These are phyloP conservation scores for Lasioglossum vierecki DNA, from an alignment of 2,888 invertebrate genomes.

Conservation along the genomic window DNA sequence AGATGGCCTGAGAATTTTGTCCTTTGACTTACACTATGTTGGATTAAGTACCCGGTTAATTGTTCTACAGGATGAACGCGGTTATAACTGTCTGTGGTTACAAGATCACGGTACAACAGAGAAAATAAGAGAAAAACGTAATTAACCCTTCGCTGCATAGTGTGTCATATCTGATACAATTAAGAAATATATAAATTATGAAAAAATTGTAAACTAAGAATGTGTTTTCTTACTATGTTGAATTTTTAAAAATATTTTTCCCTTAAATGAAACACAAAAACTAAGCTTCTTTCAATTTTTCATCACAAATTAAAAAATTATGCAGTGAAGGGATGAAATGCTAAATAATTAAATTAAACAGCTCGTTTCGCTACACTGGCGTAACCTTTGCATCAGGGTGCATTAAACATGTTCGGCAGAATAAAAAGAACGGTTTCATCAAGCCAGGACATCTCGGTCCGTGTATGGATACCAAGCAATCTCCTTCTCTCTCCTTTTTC, in stretches of 20 bases:
- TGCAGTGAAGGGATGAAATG: not conserved
- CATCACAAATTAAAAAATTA: too few relatives aligned
- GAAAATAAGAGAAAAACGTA: not conserved
- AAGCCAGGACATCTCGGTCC: conserved; percentile 5
- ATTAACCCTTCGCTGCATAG: not conserved
- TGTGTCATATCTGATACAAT: too few relatives aligned
- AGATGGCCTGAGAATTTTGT: not conserved
- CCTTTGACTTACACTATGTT: not conserved
- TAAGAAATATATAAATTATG: too few relatives aligned
- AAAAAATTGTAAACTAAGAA: too few relatives aligned
- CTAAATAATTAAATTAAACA: not conserved
- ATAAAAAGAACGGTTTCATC: conserved; percentile 23
- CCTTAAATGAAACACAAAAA: too few relatives aligned
- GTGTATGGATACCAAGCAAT: not conserved
- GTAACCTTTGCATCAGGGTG: not conserved
- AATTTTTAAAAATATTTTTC: too few relatives aligned
- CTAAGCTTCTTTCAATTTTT: too few relatives aligned
- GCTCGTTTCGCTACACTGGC: not conserved
- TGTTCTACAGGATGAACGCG: not conserved
- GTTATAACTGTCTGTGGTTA: not conserved
- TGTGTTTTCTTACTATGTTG: too few relatives aligned
- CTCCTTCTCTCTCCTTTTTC: not conserved
- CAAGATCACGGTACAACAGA: not conserved
- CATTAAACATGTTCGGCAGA: conserved; percentile 2
- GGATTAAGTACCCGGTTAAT: not conserved